Evolutionary conservation across 2,797 vertebrate species (phyloP), one percentile per base, ranked within the genome.

Genomic region (Cygnus olor): DNA sequence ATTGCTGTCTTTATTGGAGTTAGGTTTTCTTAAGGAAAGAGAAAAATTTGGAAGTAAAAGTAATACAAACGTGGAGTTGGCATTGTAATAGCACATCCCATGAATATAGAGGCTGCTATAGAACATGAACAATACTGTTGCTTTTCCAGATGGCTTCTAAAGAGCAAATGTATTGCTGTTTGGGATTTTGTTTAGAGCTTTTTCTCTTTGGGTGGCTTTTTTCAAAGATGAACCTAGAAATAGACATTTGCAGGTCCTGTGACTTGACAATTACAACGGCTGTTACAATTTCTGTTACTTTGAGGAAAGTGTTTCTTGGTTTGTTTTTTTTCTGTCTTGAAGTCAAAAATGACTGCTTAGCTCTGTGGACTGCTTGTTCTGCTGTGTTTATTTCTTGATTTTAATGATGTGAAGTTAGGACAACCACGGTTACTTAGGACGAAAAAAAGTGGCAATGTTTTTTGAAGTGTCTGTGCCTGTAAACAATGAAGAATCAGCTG

Each of bases 401-500:
- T 56, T 79, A 76, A 81, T 20, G 9, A 86, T 73, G 65, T 68
- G 49, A 93, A 82, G 85, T 93, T 90, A 70, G 40, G 77, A 73
- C 28, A 49, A 20, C 93, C 74, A 57, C 1, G 20, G 80, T 95
- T 65, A 85, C 90, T 94, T 89, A 54, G 11, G 44, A 90, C 92
- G 80, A 49, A 91, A 89, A 83, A 90, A 58, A 65, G 82, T 86
- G 47, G 54, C 60, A 86, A 69, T 95, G 90, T 77, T 95, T 96
- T 94, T 90, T 90, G 82, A 94, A 97, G 90, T 85, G 61, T 84
- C 93, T 82, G 49, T 95, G 94, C 70, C 84, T 97, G 87, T 97
- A 97, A 97, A 97, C 95, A 96, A 40, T 92, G 92, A 95, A 91
- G 91, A 95, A 97, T 98, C 96, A 97, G 97, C 97, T 98, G 96